Evolutionary conservation across 2,888 invertebrate genomes (phyloP).

Genomic region (Hymenopus coronatus): DNA sequence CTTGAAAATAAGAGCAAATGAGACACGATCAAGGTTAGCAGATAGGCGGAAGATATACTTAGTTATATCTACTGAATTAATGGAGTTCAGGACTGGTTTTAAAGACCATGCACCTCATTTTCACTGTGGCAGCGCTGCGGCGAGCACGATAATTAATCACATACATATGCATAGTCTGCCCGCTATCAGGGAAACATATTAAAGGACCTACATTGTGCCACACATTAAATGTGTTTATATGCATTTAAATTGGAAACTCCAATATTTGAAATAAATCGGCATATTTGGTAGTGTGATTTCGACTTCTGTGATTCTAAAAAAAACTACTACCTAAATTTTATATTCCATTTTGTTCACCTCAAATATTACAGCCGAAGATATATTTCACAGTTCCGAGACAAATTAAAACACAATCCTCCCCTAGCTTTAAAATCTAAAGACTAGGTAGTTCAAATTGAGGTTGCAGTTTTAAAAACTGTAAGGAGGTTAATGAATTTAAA

Average conservation of each 20-base stretch:
- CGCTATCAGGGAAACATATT: not conserved
- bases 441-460: too few species aligned
- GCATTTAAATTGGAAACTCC: not conserved
- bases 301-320: not conserved
- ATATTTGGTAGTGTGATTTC: not conserved
- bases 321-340: not conserved
- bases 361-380: not conserved
- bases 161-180: not conserved
- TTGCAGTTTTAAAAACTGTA: too few species aligned
- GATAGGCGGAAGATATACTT: not conserved
- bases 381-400: too few species aligned
- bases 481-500: too few species aligned
- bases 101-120: not conserved
- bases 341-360: not conserved
- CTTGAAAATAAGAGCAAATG: not conserved
- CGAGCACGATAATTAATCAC: not conserved
- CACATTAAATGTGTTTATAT: not conserved
- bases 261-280: not conserved
- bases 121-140: not conserved
- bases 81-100: not conserved
- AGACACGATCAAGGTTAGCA: not conserved
- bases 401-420: too few species aligned
- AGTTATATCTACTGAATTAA: not conserved
- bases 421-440: too few species aligned
- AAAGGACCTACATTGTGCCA: not conserved